Conservation (phyloP, 1,140 invertebrate species). For the Caenorhabditis inopinata region DNA sequence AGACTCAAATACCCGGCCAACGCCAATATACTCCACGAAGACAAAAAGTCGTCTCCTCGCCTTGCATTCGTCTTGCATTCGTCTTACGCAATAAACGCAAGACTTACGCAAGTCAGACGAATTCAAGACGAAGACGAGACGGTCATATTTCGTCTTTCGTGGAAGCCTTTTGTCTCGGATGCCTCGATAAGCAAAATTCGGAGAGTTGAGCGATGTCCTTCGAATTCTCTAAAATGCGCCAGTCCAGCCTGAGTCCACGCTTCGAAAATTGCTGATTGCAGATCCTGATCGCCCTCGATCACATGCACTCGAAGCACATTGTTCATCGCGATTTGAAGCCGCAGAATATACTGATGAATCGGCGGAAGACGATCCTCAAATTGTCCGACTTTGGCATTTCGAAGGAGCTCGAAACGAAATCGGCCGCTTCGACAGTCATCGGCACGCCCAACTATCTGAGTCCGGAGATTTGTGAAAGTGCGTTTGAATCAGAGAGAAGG, state of each 20-base stretch:
- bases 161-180: too few relatives aligned
- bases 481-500: conserved; percentile 52
- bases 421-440: conserved; percentile 72
- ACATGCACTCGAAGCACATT: conserved; percentile 74
- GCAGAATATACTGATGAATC: conserved; percentile 76
- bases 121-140: too few relatives aligned
- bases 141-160: too few relatives aligned
- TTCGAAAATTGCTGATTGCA: conserved; percentile 66
- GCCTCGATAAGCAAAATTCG: too few relatives aligned
- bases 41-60: too few relatives aligned
- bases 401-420: conserved; percentile 71
- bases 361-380: conserved; percentile 67
- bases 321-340: conserved; percentile 75
- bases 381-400: conserved; percentile 76
- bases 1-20: too few relatives aligned
- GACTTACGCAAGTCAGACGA: too few relatives aligned
- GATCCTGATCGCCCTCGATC: conserved; percentile 75
- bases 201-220: too few relatives aligned
- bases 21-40: too few relatives aligned
- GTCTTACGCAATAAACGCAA: too few relatives aligned
- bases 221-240: too few relatives aligned
- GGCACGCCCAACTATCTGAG: conserved; percentile 84
- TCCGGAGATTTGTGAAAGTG: conserved; percentile 79
- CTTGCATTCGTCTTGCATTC: too few relatives aligned
- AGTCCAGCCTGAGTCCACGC: not conserved